A percentile compares a stretch with the other conserved stretches of the same genome.
Conservation (phyloP, 2,888 invertebrate genomes). For the Tinea trinotella region DNA sequence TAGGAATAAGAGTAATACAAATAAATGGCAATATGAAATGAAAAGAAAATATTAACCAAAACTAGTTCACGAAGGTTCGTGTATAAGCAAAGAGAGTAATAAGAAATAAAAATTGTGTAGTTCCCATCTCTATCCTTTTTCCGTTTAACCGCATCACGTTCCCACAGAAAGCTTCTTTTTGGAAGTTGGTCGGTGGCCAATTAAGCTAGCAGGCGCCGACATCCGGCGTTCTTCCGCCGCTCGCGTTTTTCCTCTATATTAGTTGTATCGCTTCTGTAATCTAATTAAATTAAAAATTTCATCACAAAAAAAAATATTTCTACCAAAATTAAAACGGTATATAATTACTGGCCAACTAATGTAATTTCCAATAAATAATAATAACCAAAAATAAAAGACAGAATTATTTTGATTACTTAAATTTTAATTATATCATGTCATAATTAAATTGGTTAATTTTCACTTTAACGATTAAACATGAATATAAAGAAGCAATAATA, state of each 20-base stretch:
- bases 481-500: not conserved
- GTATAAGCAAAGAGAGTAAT: constrained; percentile 23
- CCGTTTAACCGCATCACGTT: constrained; percentile 45
- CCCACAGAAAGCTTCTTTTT: constrained; percentile 38
- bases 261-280: constrained; percentile 22
- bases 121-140: constrained; percentile 32
- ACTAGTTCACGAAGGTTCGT: constrained; percentile 7
- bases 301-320: constrained; percentile 14
- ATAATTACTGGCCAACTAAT: no score
- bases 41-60: constrained; percentile 19
- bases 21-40: constrained; percentile 5
- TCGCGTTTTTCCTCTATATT: constrained; percentile 23
- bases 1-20: not conserved
- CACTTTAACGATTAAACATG: not conserved
- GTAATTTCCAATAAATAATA: constrained; percentile 20
- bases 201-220: constrained; percentile 48
- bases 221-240: constrained; percentile 39
- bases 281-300: constrained; percentile 20
- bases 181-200: constrained; percentile 55
- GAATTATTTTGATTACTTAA: not conserved
- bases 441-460: not conserved
- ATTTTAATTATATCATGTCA: not conserved
- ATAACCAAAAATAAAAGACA: no score
- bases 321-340: not conserved
- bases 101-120: constrained; percentile 34